A percentile compares a stretch with the other conserved stretches of the same genome.
These are phyloP conservation scores for Synanceia verrucosa DNA, from an alignment of 2,797 vertebrate species.

Conservation along the genomic window DNA sequence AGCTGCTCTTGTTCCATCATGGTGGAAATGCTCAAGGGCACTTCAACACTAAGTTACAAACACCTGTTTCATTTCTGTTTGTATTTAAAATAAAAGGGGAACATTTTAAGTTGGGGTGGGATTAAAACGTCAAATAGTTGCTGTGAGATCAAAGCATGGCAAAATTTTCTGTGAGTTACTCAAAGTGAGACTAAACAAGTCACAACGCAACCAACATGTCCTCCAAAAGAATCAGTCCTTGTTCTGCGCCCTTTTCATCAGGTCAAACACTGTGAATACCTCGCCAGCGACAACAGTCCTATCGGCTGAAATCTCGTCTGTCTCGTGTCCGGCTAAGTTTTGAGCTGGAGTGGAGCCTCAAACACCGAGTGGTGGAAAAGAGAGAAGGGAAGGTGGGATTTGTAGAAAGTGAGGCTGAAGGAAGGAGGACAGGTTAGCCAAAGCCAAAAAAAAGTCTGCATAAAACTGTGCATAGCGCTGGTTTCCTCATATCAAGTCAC, in stretches of 20 bases:
- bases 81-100: background rate
- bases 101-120: background rate
- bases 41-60: background rate
- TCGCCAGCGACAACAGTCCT: constrained; percentile 22
- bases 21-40: constrained; percentile 20
- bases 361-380: constrained; percentile 18
- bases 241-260: constrained; percentile 1
- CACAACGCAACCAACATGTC: too few relatives aligned
- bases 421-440: constrained; percentile 41
- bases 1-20: constrained; percentile 12
- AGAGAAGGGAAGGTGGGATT: constrained; percentile 41
- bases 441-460: constrained; percentile 7
- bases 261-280: constrained; percentile 5
- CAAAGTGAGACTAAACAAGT: constrained; percentile 6
- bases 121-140: background rate
- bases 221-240: too few relatives aligned
- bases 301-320: constrained; percentile 53
- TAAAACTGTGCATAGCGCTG: background rate
- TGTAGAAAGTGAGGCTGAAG: constrained; percentile 42
- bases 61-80: background rate
- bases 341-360: constrained; percentile 65
- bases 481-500: background rate
- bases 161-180: background rate
- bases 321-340: constrained; percentile 68
- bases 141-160: constrained; percentile 2